phyloP scores from a whole-genome alignment of 1,140 invertebrate genomes.

The Hylyphantes graminicola region DNA sequence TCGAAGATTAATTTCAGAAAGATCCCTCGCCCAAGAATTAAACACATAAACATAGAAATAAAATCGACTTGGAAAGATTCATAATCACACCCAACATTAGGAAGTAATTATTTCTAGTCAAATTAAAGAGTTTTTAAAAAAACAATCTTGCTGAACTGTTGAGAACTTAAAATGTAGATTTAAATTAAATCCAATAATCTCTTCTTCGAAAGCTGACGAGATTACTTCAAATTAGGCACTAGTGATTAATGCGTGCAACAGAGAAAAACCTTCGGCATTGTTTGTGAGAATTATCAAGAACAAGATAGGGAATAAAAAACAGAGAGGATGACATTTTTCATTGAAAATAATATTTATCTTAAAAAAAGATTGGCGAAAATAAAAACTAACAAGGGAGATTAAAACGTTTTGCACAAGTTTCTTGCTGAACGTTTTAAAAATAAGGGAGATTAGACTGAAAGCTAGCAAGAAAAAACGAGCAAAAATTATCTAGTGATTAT shows the following conservation, averaged over 20 bases:
- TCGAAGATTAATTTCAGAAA: too few relatives aligned
- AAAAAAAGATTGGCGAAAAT: constrained; percentile 1
- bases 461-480: constrained; percentile 36
- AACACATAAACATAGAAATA: too few relatives aligned
- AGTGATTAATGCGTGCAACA: constrained; percentile 9
- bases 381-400: constrained; percentile 58
- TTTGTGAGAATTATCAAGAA: constrained; percentile 51
- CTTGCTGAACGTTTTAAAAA: constrained; percentile 50
- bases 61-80: too few relatives aligned
- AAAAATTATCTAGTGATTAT: constrained; percentile 61
- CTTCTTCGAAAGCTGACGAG: constrained; percentile 16
- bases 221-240: constrained; percentile 17
- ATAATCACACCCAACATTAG: background rate
- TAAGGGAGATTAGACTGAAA: constrained; percentile 48
- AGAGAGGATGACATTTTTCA: constrained; percentile 4
- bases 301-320: constrained; percentile 24
- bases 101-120: constrained; percentile 11
- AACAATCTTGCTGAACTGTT: constrained; percentile 14
- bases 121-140: background rate
- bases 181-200: constrained; percentile 29
- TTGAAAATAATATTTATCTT: constrained; percentile 50
- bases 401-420: constrained; percentile 56
- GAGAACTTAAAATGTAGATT: constrained; percentile 22
- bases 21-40: too few relatives aligned
- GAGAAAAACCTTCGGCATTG: constrained; percentile 17